Evolutionary conservation across 2,797 vertebrate genomes (phyloP).

Genomic region (Hemitrygon akajei): DNA sequence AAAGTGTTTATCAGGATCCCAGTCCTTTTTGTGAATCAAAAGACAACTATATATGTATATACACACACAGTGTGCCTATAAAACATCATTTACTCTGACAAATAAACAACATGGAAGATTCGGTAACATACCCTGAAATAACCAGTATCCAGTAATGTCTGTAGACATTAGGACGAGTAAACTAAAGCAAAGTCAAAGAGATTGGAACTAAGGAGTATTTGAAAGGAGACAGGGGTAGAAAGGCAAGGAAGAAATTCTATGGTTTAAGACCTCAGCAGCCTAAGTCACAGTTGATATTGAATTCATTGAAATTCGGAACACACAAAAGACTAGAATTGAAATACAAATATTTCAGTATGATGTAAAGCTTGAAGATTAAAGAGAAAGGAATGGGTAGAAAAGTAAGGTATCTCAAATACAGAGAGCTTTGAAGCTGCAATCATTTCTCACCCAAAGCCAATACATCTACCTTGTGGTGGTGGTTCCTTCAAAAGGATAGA

Average conservation of each 20-base stretch:
- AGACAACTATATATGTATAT: too few relatives aligned
- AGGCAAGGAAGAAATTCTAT: background rate
- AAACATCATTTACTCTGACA: background rate
- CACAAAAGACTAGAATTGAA: background rate
- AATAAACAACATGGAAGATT: background rate
- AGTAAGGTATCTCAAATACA: background rate
- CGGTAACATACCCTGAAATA: background rate
- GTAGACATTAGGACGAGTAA: background rate
- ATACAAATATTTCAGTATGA: background rate
- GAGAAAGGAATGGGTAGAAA: background rate
- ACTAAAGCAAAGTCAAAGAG: background rate
- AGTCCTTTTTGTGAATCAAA: too few relatives aligned
- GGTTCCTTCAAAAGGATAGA: conserved; percentile 93
- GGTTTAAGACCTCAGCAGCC: background rate
- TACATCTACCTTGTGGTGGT: conserved; percentile 80
- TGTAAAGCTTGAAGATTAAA: background rate
- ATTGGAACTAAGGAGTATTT: background rate
- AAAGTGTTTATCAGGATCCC: too few relatives aligned
- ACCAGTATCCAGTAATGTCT: background rate
- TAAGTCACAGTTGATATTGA: background rate
- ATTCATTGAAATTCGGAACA: background rate
- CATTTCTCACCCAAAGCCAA: background rate
- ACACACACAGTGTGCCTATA: background rate
- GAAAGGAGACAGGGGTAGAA: background rate
- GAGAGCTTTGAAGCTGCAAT: background rate